phyloP scores from a whole-genome alignment of 2,797 vertebrate genomes.

The Chiloscyllium punctatum region DNA sequence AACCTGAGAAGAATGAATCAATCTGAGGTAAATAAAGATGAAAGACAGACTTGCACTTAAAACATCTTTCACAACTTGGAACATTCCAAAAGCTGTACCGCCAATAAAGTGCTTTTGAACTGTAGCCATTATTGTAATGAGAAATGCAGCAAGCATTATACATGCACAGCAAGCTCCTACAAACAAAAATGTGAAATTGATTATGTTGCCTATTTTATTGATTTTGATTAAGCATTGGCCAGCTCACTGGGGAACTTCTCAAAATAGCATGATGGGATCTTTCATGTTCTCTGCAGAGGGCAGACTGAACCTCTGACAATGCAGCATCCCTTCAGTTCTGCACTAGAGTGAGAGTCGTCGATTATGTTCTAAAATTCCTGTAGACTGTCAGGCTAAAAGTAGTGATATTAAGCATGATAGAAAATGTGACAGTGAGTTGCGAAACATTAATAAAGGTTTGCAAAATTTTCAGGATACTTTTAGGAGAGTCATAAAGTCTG shows the following conservation, averaged over 20 bases:
- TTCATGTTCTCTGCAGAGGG: neutral
- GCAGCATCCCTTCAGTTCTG: neutral
- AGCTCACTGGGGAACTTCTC: neutral
- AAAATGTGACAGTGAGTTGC: neutral
- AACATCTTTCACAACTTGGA: neutral
- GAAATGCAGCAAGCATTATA: neutral
- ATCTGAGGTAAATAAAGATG: conserved; percentile 18
- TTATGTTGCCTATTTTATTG: neutral
- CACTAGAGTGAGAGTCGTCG: neutral
- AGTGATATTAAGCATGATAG: neutral
- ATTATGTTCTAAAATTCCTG: neutral
- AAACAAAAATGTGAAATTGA: neutral
- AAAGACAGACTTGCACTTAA: neutral
- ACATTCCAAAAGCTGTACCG: neutral
- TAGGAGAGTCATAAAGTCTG: neutral
- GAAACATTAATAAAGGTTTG: neutral
- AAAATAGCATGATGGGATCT: neutral
- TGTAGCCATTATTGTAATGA: neutral
- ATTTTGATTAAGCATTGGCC: neutral
- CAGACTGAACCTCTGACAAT: no score
- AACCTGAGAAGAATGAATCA: conserved; percentile 18
- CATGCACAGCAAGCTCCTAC: neutral
- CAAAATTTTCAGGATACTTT: neutral
- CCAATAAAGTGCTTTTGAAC: no score
- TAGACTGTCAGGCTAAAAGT: neutral